Conservation (phyloP, 2,797 vertebrate genomes). For the Stomatorhinus walkeri region DNA sequence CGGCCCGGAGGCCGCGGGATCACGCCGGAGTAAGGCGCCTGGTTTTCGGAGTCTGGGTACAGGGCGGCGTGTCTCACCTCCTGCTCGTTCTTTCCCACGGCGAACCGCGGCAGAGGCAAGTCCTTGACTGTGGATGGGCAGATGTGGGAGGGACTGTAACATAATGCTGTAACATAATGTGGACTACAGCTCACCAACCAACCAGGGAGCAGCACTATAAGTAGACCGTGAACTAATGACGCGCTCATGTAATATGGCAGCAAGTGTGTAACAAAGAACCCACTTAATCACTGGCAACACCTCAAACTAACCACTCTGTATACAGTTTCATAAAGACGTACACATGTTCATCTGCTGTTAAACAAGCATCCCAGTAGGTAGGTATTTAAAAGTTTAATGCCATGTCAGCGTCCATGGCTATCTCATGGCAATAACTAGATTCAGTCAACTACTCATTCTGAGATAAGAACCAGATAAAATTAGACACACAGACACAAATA, state of each 20-base stretch:
- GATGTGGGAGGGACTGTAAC: constrained; percentile 12
- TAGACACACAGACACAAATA: not conserved
- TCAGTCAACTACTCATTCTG: not conserved
- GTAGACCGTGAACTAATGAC: not conserved
- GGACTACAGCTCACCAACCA: not conserved
- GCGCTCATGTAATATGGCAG: not conserved
- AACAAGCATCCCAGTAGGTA: not conserved
- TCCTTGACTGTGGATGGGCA: constrained; percentile 76
- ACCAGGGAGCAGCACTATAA: not conserved
- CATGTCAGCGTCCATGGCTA: not conserved
- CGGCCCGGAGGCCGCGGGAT: constrained; percentile 86
- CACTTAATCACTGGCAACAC: not conserved
- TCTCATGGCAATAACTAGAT: not conserved
- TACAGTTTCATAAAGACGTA: not conserved
- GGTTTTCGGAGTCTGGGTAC: constrained; percentile 82
- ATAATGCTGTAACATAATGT: not conserved
- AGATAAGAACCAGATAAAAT: not conserved
- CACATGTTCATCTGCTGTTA: not conserved
- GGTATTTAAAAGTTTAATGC: not conserved
- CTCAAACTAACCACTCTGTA: not conserved
- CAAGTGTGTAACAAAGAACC: not conserved
- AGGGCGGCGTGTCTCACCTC: constrained; percentile 76
- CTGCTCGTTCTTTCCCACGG: constrained; percentile 87
- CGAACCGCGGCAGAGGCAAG: constrained; percentile 86
- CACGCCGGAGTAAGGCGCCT: constrained; percentile 81